phyloP scores from a whole-genome alignment of 2,888 invertebrate species.

The Choreutis nemorana region DNA sequence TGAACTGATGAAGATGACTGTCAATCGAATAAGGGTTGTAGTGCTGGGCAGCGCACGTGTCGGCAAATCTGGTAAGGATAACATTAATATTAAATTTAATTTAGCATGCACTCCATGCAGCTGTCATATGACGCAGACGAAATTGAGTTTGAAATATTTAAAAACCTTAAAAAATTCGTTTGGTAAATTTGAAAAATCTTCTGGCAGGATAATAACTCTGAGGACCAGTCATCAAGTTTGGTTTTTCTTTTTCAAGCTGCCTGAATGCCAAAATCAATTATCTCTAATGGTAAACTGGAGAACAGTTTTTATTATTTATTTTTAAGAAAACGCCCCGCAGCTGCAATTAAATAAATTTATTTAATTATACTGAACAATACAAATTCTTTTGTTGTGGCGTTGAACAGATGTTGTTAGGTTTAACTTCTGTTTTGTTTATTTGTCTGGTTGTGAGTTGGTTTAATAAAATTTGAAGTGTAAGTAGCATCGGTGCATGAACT shows the following conservation, averaged over 20 bases:
- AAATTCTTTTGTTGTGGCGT: background rate
- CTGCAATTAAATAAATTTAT: conserved; percentile 36
- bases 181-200: no score
- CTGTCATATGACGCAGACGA: no score
- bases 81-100: no score
- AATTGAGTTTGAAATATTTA: no score
- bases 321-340: conserved; percentile 25
- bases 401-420: background rate
- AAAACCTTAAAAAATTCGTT: no score
- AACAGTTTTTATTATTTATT: conserved; percentile 43
- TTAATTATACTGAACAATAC: conserved; percentile 25
- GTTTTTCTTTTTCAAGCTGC: conserved; percentile 17
- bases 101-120: no score
- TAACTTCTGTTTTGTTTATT: background rate
- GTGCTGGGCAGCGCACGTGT: conserved; percentile 78
- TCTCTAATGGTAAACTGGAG: conserved; percentile 31
- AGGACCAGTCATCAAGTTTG: background rate
- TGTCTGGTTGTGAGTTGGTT: no score
- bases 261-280: conserved; percentile 44
- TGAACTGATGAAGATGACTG: conserved; percentile 73
- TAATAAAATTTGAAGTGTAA: no score
- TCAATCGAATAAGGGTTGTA: conserved; percentile 80
- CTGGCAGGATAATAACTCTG: no score
- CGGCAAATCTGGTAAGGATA: conserved; percentile 77
- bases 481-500: no score